Evolutionary conservation across 1,140 invertebrate genomes (phyloP), one percentile per base, ranked within the genome.

Genomic region (Drosophila kikkawai): DNA sequence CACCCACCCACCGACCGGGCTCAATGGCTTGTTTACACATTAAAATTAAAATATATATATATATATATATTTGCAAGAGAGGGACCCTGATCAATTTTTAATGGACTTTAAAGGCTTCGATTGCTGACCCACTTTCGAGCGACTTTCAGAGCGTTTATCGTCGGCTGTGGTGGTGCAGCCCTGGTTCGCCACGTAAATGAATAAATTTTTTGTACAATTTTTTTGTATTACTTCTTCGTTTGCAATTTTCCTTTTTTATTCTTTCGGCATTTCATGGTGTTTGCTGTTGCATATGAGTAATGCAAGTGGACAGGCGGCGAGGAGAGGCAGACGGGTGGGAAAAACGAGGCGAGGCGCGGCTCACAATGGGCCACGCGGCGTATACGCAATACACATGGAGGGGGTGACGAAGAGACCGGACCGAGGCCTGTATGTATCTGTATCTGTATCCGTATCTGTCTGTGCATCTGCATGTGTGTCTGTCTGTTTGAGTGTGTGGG

Each of bases 321-420:
- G 50, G 50, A 47, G 50, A 6, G 17, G 5, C 15, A 29, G 65
- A 17, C 9, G 39, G 50, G 22, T 6, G 26, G 26, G 26, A 50
- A 26, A 59, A 36, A 56, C 66, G 77, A 64, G 51, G 50, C 53
- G 67, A 86, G 83, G 83, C 73, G 82, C 79, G 75, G 75, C 83
- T 79, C 83, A 79, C 83, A 82, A 87, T 82, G 83, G 83, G 80
- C 84, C 51, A 88, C 84, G 76, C 83, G 76, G 67, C 80, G 83
- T 88, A 87, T 88, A 87, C 83, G 83, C 83, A 88, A 83, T 60
- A 53, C 65, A 45, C 39, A 50, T 66, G 50, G 41, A 41, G 11
- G 26, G 47, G 22, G 17, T 2, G 47, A 15, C 55, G 56, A 42
- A 60, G 48, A 60, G 50, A 63, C 75, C 48, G 81, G 78, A 79